A percentile compares a stretch with the other conserved stretches of the same genome.
Evolutionary conservation across 1,140 invertebrate genomes (phyloP).

Genomic region (Atta cephalotes): DNA sequence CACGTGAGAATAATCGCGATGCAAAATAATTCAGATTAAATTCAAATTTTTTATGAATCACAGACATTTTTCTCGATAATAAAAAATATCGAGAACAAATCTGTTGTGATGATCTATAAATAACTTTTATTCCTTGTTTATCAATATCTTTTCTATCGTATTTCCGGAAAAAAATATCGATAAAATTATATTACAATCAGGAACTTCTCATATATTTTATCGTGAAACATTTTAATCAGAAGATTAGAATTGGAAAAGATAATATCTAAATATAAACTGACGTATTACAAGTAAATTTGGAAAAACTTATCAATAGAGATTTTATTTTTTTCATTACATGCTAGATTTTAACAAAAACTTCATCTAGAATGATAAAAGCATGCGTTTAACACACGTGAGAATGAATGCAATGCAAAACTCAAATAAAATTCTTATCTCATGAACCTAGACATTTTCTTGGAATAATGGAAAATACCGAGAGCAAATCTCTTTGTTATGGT

Average conservation of each 20-base stretch:
- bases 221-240: not conserved
- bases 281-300: not conserved
- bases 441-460: not conserved
- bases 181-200: conserved; percentile 20
- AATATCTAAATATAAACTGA: not conserved
- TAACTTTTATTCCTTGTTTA: conserved; percentile 37
- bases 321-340: not conserved
- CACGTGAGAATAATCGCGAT: not conserved
- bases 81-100: conserved; percentile 8
- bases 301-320: not conserved
- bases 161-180: conserved; percentile 6
- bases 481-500: conserved; percentile 3
- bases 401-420: not conserved
- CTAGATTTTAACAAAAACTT: not conserved
- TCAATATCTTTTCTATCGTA: not conserved
- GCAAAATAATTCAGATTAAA: not conserved
- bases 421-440: not conserved
- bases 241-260: conserved; percentile 12
- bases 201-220: not conserved
- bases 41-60: not conserved
- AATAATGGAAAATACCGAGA: conserved; percentile 5
- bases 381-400: not conserved
- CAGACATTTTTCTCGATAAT: not conserved
- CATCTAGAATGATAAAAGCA: not conserved
- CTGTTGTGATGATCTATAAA: conserved; percentile 3